Conservation (phyloP, 2,113 vertebrate species). For the Geococcyx californianus region DNA sequence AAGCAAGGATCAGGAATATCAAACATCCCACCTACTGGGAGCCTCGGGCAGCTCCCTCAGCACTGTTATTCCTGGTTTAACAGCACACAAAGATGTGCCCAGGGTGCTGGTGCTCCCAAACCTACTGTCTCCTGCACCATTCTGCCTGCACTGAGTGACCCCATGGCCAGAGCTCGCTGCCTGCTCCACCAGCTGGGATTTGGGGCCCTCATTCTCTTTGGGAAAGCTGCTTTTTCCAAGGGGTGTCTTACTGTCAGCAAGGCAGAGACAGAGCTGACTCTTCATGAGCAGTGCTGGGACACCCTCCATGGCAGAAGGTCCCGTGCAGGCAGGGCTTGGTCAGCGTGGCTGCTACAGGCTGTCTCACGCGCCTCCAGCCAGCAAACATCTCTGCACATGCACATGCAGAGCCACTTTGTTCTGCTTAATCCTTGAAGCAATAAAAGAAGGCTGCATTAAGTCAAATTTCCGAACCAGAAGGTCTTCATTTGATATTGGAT, state of each 20-base stretch:
- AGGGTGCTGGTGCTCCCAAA: fast-evolving
- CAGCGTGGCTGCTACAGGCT: background rate
- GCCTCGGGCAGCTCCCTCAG: background rate
- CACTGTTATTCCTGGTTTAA: background rate
- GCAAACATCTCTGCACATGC: background rate
- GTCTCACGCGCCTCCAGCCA: background rate
- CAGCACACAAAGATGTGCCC: background rate
- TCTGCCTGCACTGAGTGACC: fast-evolving
- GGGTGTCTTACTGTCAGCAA: background rate
- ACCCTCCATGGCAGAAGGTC: background rate
- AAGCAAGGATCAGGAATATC: background rate
- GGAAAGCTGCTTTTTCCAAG: background rate
- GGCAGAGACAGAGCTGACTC: fast-evolving
- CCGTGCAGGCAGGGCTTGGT: fast-evolving
- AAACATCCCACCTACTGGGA: background rate
- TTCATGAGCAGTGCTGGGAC: background rate
- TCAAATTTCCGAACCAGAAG: conserved; percentile 66
- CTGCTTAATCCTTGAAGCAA: conserved; percentile 42
- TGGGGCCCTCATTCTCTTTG: background rate
- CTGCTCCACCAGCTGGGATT: background rate
- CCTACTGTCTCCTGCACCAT: fast-evolving
- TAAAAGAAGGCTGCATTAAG: conserved; percentile 51
- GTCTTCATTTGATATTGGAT: conserved; percentile 53
- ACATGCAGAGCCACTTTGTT: conserved; percentile 52
- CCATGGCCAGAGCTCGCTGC: background rate